Evolutionary conservation across 1,140 invertebrate species (phyloP), one percentile per base, ranked within the genome.

Genomic region (Drosophila mauritiana): DNA sequence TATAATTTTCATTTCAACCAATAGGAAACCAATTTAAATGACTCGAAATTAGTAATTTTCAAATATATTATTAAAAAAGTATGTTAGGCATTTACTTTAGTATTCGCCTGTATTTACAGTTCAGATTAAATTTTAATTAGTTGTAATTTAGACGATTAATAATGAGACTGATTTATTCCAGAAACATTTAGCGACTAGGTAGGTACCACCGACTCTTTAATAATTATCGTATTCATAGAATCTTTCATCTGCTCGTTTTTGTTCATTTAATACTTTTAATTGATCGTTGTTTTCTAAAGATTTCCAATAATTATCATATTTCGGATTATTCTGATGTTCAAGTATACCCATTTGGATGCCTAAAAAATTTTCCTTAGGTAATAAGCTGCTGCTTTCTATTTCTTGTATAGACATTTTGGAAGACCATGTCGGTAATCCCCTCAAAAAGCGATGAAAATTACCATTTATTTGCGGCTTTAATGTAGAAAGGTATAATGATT

Each of bases 371-470:
- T 13, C 58, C 22, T 51, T 57, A 10, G 27, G 37, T 45, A 61
- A 25, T 11, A 20, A 10, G 46, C 27, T 68, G n/a, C 46, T 17
- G 36, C 22, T 51, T n/a, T 34, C 20, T 8, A 51, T 17, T 34
- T 62, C 20, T n/a, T 20, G 8, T 34, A 55, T 8, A 8, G 69
- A 17, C 13, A 7, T 49, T n/a, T 54, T n/a, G n/a, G 57, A 37
- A n/a, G 70, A 22, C 39, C 59, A 51, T 36, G 22, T 34, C 1
- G 39, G 37, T 20, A 62, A 31, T 40, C 49, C 72, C 54, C 81
- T 46, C 34, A 70, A 45, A 22, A 53, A 53, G 7, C 81, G 78
- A 13, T 69, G 63, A 7, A 85, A 81, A 17, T 81, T 49, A 17
- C 81, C 63, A 36, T 42, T 81, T 27, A 53, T 48, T 5, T 49